These are phyloP conservation scores for Megaceryle torquata DNA, from an alignment of 2,113 vertebrate species.

Conservation along the genomic window DNA sequence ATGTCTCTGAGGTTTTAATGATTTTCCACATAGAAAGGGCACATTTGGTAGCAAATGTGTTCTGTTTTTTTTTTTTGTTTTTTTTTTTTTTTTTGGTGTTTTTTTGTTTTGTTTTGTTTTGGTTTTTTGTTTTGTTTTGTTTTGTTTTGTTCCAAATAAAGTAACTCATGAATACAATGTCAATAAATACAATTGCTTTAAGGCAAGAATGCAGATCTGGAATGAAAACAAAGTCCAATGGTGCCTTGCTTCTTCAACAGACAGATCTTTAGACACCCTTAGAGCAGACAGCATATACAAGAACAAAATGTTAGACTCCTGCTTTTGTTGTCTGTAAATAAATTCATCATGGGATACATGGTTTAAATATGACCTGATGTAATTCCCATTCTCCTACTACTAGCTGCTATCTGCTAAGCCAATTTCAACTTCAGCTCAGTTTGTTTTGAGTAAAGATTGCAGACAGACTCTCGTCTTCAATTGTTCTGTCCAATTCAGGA, in stretches of 20 bases:
- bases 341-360: slow-evolving; percentile 43
- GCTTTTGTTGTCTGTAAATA: slow-evolving; percentile 54
- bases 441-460: slow-evolving; percentile 27
- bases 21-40: slow-evolving; percentile 19
- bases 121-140: not conserved
- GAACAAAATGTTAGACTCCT: slow-evolving; percentile 54
- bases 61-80: not conserved
- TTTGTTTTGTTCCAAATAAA: not conserved
- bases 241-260: slow-evolving; percentile 15
- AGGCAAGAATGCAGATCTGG: not conserved
- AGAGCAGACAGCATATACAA: not conserved
- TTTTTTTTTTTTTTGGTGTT: not conserved
- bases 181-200: not conserved
- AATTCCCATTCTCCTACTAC: slow-evolving; percentile 48
- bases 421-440: slow-evolving; percentile 40
- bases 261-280: not conserved
- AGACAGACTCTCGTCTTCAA: not conserved
- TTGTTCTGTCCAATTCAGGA: slow-evolving; percentile 17
- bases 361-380: slow-evolving; percentile 48
- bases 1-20: slow-evolving; percentile 11
- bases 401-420: slow-evolving; percentile 45
- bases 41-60: not conserved
- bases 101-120: not conserved
- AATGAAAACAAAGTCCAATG: slow-evolving; percentile 5
- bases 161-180: not conserved